phyloP scores from a whole-genome alignment of 2,888 invertebrate species.

The Tipula helvola region DNA sequence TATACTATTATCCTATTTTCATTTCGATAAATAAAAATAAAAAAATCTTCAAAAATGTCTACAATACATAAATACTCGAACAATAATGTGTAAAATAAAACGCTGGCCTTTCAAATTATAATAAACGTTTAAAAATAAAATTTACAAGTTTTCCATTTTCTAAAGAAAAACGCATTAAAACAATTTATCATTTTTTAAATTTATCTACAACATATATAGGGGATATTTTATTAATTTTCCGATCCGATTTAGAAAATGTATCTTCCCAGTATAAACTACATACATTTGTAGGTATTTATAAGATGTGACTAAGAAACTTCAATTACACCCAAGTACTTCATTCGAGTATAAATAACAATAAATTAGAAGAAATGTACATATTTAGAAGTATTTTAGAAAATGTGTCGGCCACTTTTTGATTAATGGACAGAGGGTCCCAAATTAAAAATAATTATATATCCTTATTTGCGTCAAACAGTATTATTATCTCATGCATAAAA shows the following conservation, averaged over 20 bases:
- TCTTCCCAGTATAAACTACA: neutral
- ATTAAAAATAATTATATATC: neutral
- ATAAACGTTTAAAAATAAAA: neutral
- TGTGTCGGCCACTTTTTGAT: neutral
- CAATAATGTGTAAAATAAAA: no score
- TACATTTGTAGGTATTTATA: neutral
- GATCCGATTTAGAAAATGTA: neutral
- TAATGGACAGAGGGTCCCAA: neutral
- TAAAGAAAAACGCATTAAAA: neutral
- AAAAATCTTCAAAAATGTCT: no score
- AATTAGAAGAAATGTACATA: neutral
- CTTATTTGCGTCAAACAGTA: neutral
- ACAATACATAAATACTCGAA: no score
- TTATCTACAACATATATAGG: neutral
- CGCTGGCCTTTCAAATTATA: no score
- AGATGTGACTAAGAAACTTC: neutral
- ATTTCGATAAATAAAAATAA: no score
- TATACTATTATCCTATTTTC: no score
- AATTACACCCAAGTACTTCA: neutral
- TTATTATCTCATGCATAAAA: neutral
- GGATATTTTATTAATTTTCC: neutral
- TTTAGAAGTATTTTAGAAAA: neutral
- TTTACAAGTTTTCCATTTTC: neutral
- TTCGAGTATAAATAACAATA: neutral
- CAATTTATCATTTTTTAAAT: neutral